Base-by-base conservation (phyloP, 1,140 invertebrate genomes). In the Dinoponera quadriceps region DNA sequence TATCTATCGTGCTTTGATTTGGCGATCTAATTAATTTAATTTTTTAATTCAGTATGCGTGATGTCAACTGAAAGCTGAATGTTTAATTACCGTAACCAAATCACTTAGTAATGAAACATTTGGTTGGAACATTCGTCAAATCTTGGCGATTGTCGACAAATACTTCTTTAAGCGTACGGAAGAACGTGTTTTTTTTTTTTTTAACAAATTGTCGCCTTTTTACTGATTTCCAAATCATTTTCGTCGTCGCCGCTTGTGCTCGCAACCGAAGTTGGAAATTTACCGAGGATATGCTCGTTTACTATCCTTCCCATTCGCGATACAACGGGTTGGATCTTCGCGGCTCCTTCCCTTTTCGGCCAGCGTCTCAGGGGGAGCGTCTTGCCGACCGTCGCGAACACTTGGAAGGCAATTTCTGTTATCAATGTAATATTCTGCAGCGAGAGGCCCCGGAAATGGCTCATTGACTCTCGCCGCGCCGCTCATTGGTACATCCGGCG, bases 401-500 rank as follows among this genome's bases (percentile, higher is more conserved):
- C 86, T 88, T 87, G 75, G 84, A 89, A 90, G 73, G 75, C 87
- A 92, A 93, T 93, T 93, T 92, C 87, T 93, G 85, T 91, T 92
- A 93, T 92, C 90, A 91, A 90, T 90, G 90, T 92, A 91, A 92
- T 93, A 92, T 92, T 92, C 87, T 87, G 91, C 90, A 90, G 38
- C 83, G 86, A 86, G 87, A 84, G 71, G 90, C 92, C 92, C 93
- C 93, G 93, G 93, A 94, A 94, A 92, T 91, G 68, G 82, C 93
- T 94, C 92, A 92, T 94, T 94, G 92, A 92, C 92, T 91, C 90
- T 92, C 84, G 87, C 87, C 88, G 89, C 86, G 88, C 84, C 84
- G 89, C 90, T 93, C 91, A 94, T 94, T 94, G 93, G 85, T 90
- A 93, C 93, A 92, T 94, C 93, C 93, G 93, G 92, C 88, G 88